A percentile compares a stretch with the other conserved stretches of the same genome.
Evolutionary conservation across 2,797 vertebrate genomes (phyloP).

Genomic region (Lithobates pipiens): DNA sequence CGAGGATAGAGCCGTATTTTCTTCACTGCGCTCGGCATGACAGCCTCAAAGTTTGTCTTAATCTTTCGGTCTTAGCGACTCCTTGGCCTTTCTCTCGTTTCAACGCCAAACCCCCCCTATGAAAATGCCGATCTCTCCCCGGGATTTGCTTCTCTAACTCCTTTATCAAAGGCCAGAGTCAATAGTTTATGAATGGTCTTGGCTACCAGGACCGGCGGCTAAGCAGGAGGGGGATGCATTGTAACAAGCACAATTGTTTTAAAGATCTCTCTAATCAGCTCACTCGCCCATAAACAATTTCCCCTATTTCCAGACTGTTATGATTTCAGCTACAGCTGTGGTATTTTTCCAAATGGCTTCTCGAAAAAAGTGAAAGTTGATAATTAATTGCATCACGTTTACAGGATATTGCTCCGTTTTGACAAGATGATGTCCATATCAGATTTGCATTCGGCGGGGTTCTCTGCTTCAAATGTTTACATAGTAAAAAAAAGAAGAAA

Average conservation of each 20-base stretch:
- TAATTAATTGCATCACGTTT: no score
- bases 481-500: no score
- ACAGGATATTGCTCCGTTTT: neutral
- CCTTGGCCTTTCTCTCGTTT: slow-evolving; percentile 11
- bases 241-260: no score
- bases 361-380: no score
- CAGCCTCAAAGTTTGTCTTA: slow-evolving; percentile 35
- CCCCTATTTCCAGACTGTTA: slow-evolving; percentile 4
- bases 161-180: slow-evolving; percentile 57
- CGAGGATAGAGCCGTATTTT: slow-evolving; percentile 30
- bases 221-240: no score
- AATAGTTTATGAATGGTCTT: slow-evolving; percentile 30
- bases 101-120: slow-evolving; percentile 17
- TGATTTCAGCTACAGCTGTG: neutral
- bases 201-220: neutral
- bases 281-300: slow-evolving; percentile 32
- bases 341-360: no score
- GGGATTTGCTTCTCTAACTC: slow-evolving; percentile 61
- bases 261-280: neutral
- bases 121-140: slow-evolving; percentile 58
- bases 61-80: slow-evolving; percentile 19
- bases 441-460: neutral
- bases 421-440: neutral
- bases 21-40: slow-evolving; percentile 27
- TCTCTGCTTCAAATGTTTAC: neutral